Percentiles rank a stretch among this genome's conserved stretches.
Evolutionary conservation across 1,140 invertebrate genomes (phyloP).

Genomic region (Hylaeus volcanicus): DNA sequence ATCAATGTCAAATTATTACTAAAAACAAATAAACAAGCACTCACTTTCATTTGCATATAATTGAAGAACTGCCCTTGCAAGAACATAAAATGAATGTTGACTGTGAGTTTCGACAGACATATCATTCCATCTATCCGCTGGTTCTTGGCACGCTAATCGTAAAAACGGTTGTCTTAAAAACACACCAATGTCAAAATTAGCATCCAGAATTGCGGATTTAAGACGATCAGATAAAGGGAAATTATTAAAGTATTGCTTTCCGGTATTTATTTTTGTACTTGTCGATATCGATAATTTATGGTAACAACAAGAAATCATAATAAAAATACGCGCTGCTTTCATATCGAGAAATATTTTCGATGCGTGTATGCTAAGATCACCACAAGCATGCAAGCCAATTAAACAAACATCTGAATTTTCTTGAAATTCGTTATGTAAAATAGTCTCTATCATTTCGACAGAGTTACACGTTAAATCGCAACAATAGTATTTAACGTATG

Average conservation of each 20-base stretch:
- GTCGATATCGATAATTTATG: slow-evolving; percentile 84
- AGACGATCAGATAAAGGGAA: slow-evolving; percentile 84
- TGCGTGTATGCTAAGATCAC: slow-evolving; percentile 88
- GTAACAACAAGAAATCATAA: slow-evolving; percentile 93
- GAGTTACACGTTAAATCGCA: slow-evolving; percentile 82
- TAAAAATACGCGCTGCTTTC: slow-evolving; percentile 82
- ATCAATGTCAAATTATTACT: not conserved
- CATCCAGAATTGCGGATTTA: slow-evolving; percentile 70
- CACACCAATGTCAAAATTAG: slow-evolving; percentile 64
- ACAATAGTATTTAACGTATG: slow-evolving; percentile 82
- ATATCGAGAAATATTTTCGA: slow-evolving; percentile 87
- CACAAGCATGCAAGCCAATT: slow-evolving; percentile 91
- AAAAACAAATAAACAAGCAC: not conserved
- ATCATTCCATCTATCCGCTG: slow-evolving; percentile 75
- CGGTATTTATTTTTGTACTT: slow-evolving; percentile 34
- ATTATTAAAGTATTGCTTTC: slow-evolving; percentile 80
- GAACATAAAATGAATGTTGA: slow-evolving; percentile 81
- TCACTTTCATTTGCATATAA: slow-evolving; percentile 81
- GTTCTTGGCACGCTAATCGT: slow-evolving; percentile 84
- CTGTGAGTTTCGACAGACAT: slow-evolving; percentile 77
- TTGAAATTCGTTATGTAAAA: slow-evolving; percentile 76
- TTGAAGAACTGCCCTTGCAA: slow-evolving; percentile 83
- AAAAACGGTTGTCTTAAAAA: slow-evolving; percentile 84
- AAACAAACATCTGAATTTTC: slow-evolving; percentile 78
- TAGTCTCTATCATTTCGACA: slow-evolving; percentile 75